Percentiles rank a stretch among this genome's conserved stretches.
phyloP scores from a whole-genome alignment of 2,888 invertebrate species.

The Dyspetes luteomarginatus region DNA sequence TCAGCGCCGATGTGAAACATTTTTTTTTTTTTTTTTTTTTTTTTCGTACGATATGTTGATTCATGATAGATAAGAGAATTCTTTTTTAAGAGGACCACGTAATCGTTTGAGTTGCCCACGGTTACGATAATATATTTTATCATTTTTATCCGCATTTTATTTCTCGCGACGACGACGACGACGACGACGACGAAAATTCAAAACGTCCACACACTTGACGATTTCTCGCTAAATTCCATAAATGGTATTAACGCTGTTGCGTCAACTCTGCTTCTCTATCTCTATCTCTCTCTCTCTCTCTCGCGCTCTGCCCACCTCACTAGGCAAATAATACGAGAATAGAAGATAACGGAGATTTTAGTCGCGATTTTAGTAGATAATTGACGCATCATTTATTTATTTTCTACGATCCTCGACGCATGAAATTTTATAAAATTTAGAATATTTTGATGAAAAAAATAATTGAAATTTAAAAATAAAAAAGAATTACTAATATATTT shows the following conservation, averaged over 20 bases:
- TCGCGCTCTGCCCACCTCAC: no score
- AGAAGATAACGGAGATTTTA: slow-evolving; percentile 12
- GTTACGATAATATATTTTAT: not conserved
- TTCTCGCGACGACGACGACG: not conserved
- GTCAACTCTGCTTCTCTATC: slow-evolving; percentile 4
- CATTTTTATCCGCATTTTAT: not conserved
- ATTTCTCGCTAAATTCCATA: slow-evolving; percentile 47
- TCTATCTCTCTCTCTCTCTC: not conserved
- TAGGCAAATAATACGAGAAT: slow-evolving; percentile 4
- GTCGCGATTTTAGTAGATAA: no score
- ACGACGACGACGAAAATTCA: not conserved
- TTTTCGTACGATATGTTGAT: slow-evolving; percentile 14
- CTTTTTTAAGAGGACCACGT: slow-evolving; percentile 45
- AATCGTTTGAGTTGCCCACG: slow-evolving; percentile 25
- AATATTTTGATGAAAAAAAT: no score
- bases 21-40: not conserved
- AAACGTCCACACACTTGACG: not conserved
- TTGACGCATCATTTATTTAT: no score
- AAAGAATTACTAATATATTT: not conserved
- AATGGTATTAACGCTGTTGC: slow-evolving; percentile 41
- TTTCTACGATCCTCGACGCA: no score
- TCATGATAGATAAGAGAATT: slow-evolving; percentile 44
- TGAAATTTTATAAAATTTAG: no score
- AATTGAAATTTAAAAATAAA: not conserved
- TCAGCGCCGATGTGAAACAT: not conserved